These are phyloP conservation scores for Amphibalanus amphitrite DNA, from an alignment of 1,140 invertebrate species.

Conservation along the genomic window DNA sequence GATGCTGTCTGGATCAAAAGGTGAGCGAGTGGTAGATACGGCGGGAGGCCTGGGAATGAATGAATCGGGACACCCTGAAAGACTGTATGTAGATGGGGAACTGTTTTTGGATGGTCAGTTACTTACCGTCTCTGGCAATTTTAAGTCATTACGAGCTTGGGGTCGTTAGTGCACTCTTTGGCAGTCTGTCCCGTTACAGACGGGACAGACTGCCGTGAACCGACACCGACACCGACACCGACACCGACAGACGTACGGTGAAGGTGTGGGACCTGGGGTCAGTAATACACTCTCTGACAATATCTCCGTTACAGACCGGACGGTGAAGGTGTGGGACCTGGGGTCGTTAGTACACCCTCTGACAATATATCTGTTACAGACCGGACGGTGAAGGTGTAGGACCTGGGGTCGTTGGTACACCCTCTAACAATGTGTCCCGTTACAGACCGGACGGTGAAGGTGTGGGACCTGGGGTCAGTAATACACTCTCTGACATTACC, in stretches of 20 bases:
- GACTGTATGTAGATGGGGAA: too few relatives aligned
- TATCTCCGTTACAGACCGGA: constrained; percentile 44
- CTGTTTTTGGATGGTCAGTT: too few relatives aligned
- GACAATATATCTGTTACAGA: constrained; percentile 33
- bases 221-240: too few relatives aligned
- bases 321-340: constrained; percentile 73
- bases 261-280: too few relatives aligned
- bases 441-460: constrained; percentile 66
- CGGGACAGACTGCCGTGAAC: constrained; percentile 37
- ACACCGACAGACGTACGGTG: too few relatives aligned
- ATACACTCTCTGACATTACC: not conserved
- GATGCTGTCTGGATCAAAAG: constrained; percentile 61
- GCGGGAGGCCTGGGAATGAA: too few relatives aligned
- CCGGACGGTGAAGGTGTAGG: constrained; percentile 43
- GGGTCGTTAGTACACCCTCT: constrained; percentile 37
- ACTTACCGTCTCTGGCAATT: not conserved
- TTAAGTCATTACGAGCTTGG: constrained; percentile 41
- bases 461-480: constrained; percentile 70
- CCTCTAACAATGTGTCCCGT: not conserved
- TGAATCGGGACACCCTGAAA: too few relatives aligned
- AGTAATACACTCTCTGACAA: not conserved
- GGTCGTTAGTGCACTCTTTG: constrained; percentile 37
- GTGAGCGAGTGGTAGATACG: too few relatives aligned
- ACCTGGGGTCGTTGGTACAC: not conserved
- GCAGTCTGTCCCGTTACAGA: constrained; percentile 33